These are phyloP conservation scores for Bufo bufo DNA, from an alignment of 2,113 vertebrate genomes.

Conservation along the genomic window DNA sequence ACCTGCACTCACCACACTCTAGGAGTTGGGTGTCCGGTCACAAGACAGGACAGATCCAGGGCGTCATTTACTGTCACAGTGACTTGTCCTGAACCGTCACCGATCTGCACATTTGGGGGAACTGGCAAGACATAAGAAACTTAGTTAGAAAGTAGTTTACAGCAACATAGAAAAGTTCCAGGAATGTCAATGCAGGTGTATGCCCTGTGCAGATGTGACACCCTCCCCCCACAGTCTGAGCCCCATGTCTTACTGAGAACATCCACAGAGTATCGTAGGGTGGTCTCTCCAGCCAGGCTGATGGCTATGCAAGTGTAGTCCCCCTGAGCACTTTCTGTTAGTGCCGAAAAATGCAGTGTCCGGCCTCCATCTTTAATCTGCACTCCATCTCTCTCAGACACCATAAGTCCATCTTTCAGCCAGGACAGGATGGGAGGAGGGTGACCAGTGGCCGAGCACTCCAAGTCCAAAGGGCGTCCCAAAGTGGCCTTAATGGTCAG, in stretches of 20 bases:
- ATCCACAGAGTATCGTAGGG: constrained; percentile 61
- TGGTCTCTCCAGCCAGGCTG: constrained; percentile 63
- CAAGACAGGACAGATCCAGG: constrained; percentile 69
- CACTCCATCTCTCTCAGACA: constrained; percentile 55
- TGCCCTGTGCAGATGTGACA: not conserved
- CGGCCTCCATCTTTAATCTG: constrained; percentile 34
- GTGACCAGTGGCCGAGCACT: constrained; percentile 90
- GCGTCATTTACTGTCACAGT: constrained; percentile 60
- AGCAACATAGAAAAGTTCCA: too few species aligned
- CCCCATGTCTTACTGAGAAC: constrained; percentile 64
- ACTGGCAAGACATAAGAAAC: constrained; percentile 57
- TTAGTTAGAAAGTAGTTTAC: too few species aligned
- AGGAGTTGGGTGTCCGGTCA: constrained; percentile 62
- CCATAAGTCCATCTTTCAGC: constrained; percentile 82
- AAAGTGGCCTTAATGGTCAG: constrained; percentile 77
- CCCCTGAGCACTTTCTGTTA: constrained; percentile 49
- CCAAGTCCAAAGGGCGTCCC: constrained; percentile 84
- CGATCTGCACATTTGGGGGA: constrained; percentile 68
- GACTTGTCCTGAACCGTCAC: constrained; percentile 65
- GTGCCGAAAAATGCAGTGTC: constrained; percentile 59
- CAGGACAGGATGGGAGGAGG: constrained; percentile 87
- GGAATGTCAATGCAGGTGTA: not conserved
- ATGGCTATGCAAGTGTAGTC: constrained; percentile 67
- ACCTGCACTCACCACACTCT: constrained; percentile 68
- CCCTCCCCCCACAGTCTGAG: not conserved